Evolutionary conservation across 2,888 invertebrate genomes (phyloP), one percentile per base, ranked within the genome.

Genomic region (Lepidocyrtoides sp.): DNA sequence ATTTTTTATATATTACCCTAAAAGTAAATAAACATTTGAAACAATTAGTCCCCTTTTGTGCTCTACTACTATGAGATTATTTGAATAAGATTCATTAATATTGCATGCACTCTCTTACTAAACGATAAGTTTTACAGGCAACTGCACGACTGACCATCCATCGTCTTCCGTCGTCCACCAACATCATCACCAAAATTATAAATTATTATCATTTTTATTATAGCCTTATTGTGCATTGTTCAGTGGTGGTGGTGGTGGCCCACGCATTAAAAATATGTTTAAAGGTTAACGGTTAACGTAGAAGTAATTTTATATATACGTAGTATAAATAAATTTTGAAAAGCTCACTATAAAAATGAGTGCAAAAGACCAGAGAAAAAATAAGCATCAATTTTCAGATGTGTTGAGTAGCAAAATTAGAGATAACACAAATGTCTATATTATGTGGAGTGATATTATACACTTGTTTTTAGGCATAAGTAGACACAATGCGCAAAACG

Each of bases 41-140:
- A 79, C 87, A 87, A 87, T 87, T 79, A 87, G 63, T 87, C 79
- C 26, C 57, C 23, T 87, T 87, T 79, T 79, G 26, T 87, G 63
- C 29, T 72, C 75, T 83, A 36, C 36, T 77, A 60, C 77, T 63
- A 63, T n/a, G n/a, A n/a, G n/a, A n/a, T n/a, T n/a, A n/a, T n/a
- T n/a, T n/a, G n/a, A n/a, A n/a, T n/a, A n/a, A n/a, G n/a, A n/a
- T n/a, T n/a, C n/a, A n/a, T 29, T 77, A 10, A 2, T 29, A 41
- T 17, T 26, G n/a, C n/a, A n/a, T n/a, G n/a, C n/a, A n/a, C n/a
- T n/a, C n/a, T n/a, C n/a, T n/a, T n/a, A n/a, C n/a, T n/a, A n/a
- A n/a, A n/a, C n/a, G n/a, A n/a, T n/a, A n/a, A n/a, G n/a, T 51
- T 77, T 77, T 26, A 26, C 77, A 51, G 26, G n/a, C 29, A 32